Base-by-base conservation (phyloP, 2,888 invertebrate species). In the Mactromeris polynyma region DNA sequence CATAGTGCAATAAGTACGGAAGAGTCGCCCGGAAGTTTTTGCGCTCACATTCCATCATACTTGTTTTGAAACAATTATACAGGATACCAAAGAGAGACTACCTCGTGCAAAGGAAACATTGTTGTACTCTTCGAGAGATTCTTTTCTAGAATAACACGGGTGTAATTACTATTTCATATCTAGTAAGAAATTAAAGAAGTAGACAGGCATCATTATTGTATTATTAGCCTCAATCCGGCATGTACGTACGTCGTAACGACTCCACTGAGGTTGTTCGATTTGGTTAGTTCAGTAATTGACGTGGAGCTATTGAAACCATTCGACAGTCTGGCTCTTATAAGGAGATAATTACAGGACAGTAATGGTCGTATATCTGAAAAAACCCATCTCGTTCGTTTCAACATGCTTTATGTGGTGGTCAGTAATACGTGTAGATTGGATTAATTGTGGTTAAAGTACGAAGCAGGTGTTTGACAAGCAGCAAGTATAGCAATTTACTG, bases 401-500 rank as follows among this genome's bases (percentile, higher is more conserved):
- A 73, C 33, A 73, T 73, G 19, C 36, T 73, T 73, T 73, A 73
- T 73, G 73, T 36, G n/a, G 0, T 73, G 73, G 73, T 73, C 73
- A 73, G 73, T 33, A 33, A 73, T 19, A 36, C 73, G 58, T 64
- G 26, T 64, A 64, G 58, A 64, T 64, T 64, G n/a, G 58, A 64
- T 64, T 64, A 26, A 64, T 64, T 64, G 9, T 26, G n/a, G 26
- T 64, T 64, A 26, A 64, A 64, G 58, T 64, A 64, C 58, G 6
- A 26, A 64, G 58, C 58, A 64, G 58, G 58, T 64, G 58, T 2
- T 64, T 9, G 46, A 46, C 46, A 46, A 46, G 17, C 14, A 14
- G 46, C n/a, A 46, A 7, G 46, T 4, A 46, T 46, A 46, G 46
- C 17, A 46, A 3, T 46, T 46, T 46, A 46, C 46, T 14, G 17